phyloP scores from a whole-genome alignment of 35 echinoderm and acorn worm species.

The Patiria miniata region DNA sequence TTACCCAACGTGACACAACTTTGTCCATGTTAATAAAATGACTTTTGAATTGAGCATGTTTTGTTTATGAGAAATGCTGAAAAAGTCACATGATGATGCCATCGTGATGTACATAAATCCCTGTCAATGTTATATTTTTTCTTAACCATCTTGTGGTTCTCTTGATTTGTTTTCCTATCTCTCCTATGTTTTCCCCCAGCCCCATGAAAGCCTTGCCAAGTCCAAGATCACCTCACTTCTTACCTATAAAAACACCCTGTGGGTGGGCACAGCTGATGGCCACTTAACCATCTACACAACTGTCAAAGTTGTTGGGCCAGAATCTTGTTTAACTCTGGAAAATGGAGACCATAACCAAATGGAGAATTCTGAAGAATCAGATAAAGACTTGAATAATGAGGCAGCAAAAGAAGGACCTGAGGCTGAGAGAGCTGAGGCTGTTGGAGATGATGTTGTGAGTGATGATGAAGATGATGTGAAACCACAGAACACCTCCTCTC shows the following conservation, averaged over 20 bases:
- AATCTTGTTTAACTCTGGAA: constrained; percentile 17
- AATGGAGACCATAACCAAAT: background rate
- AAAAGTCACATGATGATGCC: too few relatives aligned
- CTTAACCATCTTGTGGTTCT: background rate
- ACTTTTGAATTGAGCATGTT: too few relatives aligned
- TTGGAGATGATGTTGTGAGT: background rate
- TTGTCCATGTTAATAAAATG: too few relatives aligned
- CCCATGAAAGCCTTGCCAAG: constrained; percentile 36
- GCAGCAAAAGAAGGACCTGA: background rate
- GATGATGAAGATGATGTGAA: constrained; percentile 24
- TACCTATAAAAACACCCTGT: constrained; percentile 71
- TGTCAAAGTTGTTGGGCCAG: constrained; percentile 31
- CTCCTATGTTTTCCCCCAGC: background rate
- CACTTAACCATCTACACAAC: constrained; percentile 75
- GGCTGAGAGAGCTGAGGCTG: background rate
- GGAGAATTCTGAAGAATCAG: background rate
- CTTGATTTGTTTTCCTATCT: background rate
- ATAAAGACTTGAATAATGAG: background rate
- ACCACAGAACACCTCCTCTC: constrained; percentile 35
- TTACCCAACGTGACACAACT: too few relatives aligned
- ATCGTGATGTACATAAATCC: too few relatives aligned
- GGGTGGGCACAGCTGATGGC: constrained; percentile 95
- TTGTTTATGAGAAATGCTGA: too few relatives aligned
- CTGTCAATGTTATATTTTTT: too few relatives aligned
- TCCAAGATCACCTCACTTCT: constrained; percentile 79